Base-by-base conservation (phyloP, 1,140 invertebrate species). In the Leucophenga varia region DNA sequence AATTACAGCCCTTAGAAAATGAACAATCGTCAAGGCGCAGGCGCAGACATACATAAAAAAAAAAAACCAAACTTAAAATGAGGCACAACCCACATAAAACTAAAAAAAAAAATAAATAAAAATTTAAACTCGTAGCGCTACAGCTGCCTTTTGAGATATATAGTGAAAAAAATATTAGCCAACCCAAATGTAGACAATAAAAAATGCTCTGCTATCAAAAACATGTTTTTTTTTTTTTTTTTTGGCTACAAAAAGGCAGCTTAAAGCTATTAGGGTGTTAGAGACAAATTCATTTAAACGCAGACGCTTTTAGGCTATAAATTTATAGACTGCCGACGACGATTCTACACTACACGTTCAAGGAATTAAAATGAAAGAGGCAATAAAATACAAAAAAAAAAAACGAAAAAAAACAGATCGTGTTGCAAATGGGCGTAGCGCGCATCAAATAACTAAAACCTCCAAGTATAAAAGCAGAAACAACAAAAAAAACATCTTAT, bases 291-390 rank as follows among this genome's bases (percentile, higher is more conserved):
- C 58, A 69, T 70, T 65, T 69, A 55, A 61, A 51, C 40, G 40
- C 40, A 39, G 55, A 47, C 55, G 60, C 51, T 64, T n/a, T n/a
- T 64, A 59, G 63, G 53, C 63, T 55, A 61, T 65, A 57, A 69
- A 69, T 69, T 69, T 69, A 69, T 69, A 61, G 61, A 69, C 65
- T 69, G 61, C 52, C 55, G n/a, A n/a, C n/a, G n/a, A n/a, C n/a
- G n/a, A n/a, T n/a, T n/a, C n/a, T n/a, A n/a, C n/a, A n/a, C n/a
- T n/a, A n/a, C n/a, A n/a, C n/a, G n/a, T 31, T 12, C 46, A n/a
- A 31, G 49, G 46, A 53, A 32, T 53, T 55, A 57, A 40, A 31
- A 21, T 41, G 43, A 31, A 42, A 42, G 4, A n/a, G n/a, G 31
- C 8, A 34, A 34, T 5, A 34, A 34, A 6, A 34, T 5, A 34